These are phyloP conservation scores for Anthoscopus minutus DNA, from an alignment of 2,113 vertebrate species.

Conservation along the genomic window DNA sequence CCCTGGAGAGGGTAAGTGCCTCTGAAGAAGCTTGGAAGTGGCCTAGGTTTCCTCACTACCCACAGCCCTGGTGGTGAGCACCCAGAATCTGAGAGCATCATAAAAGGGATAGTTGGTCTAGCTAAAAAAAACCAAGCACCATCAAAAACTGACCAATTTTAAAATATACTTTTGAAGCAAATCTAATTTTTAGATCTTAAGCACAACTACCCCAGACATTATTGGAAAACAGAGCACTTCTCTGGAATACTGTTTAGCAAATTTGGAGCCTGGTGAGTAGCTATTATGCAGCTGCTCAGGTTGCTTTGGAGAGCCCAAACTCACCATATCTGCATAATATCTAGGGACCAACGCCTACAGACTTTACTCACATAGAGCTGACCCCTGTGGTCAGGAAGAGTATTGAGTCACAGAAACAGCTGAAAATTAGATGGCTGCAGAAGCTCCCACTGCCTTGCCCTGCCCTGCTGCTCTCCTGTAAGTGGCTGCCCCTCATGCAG, in stretches of 20 bases:
- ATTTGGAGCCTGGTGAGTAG: background rate
- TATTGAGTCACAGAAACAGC: background rate
- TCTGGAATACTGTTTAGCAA: background rate
- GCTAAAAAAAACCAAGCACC: background rate
- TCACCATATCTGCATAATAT: background rate
- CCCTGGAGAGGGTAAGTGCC: background rate
- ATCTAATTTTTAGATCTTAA: background rate
- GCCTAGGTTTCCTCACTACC: background rate
- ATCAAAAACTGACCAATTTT: background rate
- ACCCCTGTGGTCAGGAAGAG: background rate
- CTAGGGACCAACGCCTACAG: background rate
- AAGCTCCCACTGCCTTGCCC: background rate
- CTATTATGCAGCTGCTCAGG: background rate
- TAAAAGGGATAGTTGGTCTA: background rate
- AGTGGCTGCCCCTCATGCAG: background rate
- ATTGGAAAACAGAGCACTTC: background rate
- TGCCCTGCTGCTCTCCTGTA: background rate
- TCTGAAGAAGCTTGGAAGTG: background rate
- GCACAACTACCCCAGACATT: background rate
- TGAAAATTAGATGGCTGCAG: background rate
- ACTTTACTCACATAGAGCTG: background rate
- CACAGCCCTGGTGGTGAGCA: background rate
- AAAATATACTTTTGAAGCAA: background rate
- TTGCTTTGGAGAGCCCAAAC: background rate
- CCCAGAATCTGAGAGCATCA: background rate